Evolutionary conservation across 64 coral and sea anemone genomes (phyloP).

Genomic region (Cladopsammia gracilis): DNA sequence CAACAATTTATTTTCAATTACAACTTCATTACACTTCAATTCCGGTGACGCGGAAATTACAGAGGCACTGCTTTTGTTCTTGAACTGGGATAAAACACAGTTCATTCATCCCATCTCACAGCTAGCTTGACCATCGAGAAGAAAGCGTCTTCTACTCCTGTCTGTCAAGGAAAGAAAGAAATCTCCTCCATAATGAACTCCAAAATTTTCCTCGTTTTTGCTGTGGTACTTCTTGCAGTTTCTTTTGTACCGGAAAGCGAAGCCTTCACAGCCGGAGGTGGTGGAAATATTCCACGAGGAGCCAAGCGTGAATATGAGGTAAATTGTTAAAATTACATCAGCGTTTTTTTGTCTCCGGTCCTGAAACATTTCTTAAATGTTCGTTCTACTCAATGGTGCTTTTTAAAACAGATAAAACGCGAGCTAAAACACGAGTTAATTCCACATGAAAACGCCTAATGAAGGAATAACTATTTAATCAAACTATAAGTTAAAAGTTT

Average conservation of each 20-base stretch:
- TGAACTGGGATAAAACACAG: neutral
- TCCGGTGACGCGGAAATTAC: conserved; percentile 38
- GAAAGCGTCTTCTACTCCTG: neutral
- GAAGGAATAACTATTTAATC: no score
- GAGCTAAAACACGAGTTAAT: no score
- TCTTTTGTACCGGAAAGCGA: conserved; percentile 68
- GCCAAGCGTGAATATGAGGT: conserved; percentile 62
- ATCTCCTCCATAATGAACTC: conserved; percentile 63
- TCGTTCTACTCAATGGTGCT: no score
- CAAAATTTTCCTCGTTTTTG: conserved; percentile 63
- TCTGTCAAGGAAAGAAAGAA: neutral
- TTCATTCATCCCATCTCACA: neutral
- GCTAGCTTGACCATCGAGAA: neutral
- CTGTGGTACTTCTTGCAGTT: conserved; percentile 69
- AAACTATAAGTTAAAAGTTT: no score
- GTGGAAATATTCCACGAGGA: conserved; percentile 78
- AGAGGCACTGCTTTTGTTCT: conserved; percentile 8
- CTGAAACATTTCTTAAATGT: neutral
- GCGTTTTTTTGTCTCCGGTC: neutral
- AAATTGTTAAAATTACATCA: neutral
- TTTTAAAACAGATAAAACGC: no score
- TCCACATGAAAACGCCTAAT: no score
- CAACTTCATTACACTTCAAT: conserved; percentile 16
- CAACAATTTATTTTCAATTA: conserved; percentile 43
- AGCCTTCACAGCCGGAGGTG: conserved; percentile 90